Base-by-base conservation (phyloP, 2,888 invertebrate genomes). In the Stenoptilia bipunctidactyla region DNA sequence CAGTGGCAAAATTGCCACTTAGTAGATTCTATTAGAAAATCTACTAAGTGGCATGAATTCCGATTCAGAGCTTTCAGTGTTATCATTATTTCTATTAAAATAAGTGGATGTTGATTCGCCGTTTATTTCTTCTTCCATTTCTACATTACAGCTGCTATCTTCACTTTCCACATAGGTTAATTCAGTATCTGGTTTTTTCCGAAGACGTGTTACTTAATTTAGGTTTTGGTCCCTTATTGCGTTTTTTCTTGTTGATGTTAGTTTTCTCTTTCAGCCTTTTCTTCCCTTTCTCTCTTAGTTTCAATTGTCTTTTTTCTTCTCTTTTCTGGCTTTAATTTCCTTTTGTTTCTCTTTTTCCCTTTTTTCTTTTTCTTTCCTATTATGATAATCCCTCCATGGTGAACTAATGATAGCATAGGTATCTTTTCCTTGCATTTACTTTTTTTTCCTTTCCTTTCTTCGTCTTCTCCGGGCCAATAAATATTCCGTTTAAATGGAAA, bases 401-500 rank as follows among this genome's bases (percentile, higher is more conserved):
- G n/a, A n/a, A n/a, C n/a, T n/a, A n/a, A n/a, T n/a, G n/a, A n/a
- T n/a, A n/a, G n/a, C n/a, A n/a, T n/a, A n/a, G n/a, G n/a, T n/a
- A n/a, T n/a, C n/a, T n/a, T n/a, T n/a, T n/a, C n/a, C n/a, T n/a
- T 46, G 2, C 12, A 34, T 33, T 15, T 37, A 37, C 41, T 37
- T 41, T 42, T 38, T 34, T 40, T 38, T 36, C 30, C 41, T 41
- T 45, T 42, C 40, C 39, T 13, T 41, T 44, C 41, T 40, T 43
- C 41, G 9, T 5, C 25, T 25, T 25, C 25, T 25, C 25, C 25
- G 9, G 25, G 25, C 25, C 25, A 25, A 9, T 38, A 47, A 37
- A 45, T 30, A 40, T 37, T 41, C 15, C 43, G 39, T 37, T 45
- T 47, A 43, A 47, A 44, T 38, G 44, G 44, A 9, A 42, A 46